Conservation (phyloP, 2,797 vertebrate species). For the Coracias cyanogaster region DNA sequence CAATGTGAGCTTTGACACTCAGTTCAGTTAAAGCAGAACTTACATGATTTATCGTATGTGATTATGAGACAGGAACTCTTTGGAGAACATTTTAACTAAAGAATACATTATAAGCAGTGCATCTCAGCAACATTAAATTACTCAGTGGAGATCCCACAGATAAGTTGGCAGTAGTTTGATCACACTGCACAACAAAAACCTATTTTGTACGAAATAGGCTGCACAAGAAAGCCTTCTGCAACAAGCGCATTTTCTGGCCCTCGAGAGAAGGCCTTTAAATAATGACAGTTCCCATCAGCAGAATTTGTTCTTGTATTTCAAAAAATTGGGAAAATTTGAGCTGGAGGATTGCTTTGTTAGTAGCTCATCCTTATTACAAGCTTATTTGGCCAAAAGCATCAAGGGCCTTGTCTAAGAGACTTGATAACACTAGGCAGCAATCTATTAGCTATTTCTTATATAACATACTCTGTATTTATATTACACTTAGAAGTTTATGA, state of each 20-base stretch:
- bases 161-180: background rate
- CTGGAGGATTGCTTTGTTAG: background rate
- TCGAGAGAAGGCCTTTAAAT: background rate
- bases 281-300: background rate
- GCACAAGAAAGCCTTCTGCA: background rate
- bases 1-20: background rate
- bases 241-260: background rate
- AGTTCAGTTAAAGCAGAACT: background rate
- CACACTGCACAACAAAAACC: background rate
- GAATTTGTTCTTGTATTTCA: background rate
- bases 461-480: background rate
- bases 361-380: background rate
- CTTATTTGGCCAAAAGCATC: background rate
- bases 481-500: background rate
- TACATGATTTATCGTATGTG: background rate
- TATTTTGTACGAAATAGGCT: background rate
- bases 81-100: slow-evolving; percentile 13
- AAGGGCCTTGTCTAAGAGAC: background rate
- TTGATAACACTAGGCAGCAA: background rate
- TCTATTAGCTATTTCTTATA: background rate
- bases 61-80: background rate
- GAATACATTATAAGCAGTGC: background rate
- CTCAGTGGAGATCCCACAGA: background rate
- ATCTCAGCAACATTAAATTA: background rate
- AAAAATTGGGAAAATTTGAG: background rate